Conservation (phyloP, 1,140 invertebrate genomes). For the Lasioglossum baleicum region DNA sequence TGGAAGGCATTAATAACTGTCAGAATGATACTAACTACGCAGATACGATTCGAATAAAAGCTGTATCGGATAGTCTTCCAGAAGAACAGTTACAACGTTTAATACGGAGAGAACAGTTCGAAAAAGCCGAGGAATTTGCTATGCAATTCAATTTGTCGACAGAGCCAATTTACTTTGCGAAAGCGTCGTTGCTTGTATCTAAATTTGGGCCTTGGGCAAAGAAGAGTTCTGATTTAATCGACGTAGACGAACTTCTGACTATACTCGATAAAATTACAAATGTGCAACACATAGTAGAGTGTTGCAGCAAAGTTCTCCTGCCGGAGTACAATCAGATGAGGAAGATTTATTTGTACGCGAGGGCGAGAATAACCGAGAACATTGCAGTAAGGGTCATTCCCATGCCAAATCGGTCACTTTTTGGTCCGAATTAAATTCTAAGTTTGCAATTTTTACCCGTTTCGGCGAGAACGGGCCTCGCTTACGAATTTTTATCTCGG, state of each 20-base stretch:
- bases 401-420: too few relatives aligned
- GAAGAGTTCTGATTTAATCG: constrained; percentile 33
- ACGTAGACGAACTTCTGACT: constrained; percentile 58
- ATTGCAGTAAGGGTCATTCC: constrained; percentile 49
- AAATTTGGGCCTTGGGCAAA: constrained; percentile 69
- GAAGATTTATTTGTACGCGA: constrained; percentile 67
- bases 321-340: constrained; percentile 66
- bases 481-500: too few relatives aligned
- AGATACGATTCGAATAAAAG: constrained; percentile 72
- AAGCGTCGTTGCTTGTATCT: constrained; percentile 68
- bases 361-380: constrained; percentile 61
- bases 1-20: constrained; percentile 66
- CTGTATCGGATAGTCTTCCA: constrained; percentile 70
- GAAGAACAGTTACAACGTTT: constrained; percentile 73
- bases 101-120: constrained; percentile 71
- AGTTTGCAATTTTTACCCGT: too few relatives aligned
- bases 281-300: constrained; percentile 71
- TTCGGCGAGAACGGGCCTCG: too few relatives aligned
- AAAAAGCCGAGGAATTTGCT: constrained; percentile 76
- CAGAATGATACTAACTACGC: constrained; percentile 45
- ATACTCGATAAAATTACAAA: constrained; percentile 70
- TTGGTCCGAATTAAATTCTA: too few relatives aligned
- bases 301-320: constrained; percentile 72
- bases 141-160: constrained; percentile 70
- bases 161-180: constrained; percentile 71